A percentile compares a stretch with the other conserved stretches of the same genome.
Conservation (phyloP, 1,140 invertebrate genomes). For the Microvelia longipes region DNA sequence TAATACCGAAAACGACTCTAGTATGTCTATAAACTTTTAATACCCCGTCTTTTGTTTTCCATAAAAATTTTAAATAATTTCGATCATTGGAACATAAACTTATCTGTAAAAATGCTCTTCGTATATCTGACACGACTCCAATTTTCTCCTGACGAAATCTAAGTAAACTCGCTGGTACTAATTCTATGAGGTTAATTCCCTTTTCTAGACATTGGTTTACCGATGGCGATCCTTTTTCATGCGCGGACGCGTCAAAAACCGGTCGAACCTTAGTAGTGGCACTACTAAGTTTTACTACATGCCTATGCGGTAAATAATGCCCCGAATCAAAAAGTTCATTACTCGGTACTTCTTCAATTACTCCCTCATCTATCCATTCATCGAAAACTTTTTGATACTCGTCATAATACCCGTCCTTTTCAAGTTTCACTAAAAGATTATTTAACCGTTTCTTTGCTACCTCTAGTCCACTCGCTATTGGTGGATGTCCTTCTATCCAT, state of each 20-base stretch:
- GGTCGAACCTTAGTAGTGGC: conserved; percentile 22
- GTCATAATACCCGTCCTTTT: conserved; percentile 17
- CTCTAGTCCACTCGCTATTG: no score
- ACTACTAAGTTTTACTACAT: conserved; percentile 22
- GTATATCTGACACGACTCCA: conserved; percentile 19
- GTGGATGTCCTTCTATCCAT: no score
- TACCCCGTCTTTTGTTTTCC: background rate
- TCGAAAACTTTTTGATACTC: conserved; percentile 26
- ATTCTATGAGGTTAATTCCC: conserved; percentile 29
- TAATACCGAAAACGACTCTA: background rate
- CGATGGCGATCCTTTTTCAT: conserved; percentile 18
- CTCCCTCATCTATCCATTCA: conserved; percentile 22
- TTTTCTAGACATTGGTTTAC: conserved; percentile 27
- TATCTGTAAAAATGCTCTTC: background rate
- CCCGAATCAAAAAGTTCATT: conserved; percentile 12
- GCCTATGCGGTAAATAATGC: conserved; percentile 25
- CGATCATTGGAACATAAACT: background rate
- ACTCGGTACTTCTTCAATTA: conserved; percentile 24
- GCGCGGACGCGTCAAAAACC: conserved; percentile 26
- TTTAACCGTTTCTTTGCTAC: conserved; percentile 7
- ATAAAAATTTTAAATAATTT: background rate
- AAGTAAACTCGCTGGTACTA: conserved; percentile 27
- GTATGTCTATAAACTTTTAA: background rate
- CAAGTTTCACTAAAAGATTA: conserved; percentile 18
- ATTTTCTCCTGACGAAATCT: conserved; percentile 27